Conservation (phyloP, 2,113 vertebrate species). For the Syrmaticus mikado region DNA sequence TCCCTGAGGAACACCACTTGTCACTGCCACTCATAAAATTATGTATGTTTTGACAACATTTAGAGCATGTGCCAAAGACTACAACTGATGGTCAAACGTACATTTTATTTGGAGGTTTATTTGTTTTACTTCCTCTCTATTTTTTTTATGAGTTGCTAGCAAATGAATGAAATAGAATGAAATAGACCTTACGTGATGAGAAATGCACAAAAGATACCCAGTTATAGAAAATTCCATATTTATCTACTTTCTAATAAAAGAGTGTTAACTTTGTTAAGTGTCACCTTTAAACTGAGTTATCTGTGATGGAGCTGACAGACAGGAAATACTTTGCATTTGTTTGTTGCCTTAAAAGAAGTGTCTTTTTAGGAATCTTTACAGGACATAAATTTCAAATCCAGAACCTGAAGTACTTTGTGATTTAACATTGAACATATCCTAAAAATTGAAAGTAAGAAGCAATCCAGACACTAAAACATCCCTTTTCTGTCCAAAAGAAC, state of each 20-base stretch:
- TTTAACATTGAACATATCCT: neutral
- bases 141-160: neutral
- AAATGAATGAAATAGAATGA: neutral
- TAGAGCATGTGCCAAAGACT: constrained; percentile 1
- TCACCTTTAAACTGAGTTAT: neutral
- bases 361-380: neutral
- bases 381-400: neutral
- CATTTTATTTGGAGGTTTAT: neutral
- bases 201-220: neutral
- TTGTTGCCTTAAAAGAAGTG: rapidly evolving
- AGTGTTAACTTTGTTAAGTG: neutral
- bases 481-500: neutral
- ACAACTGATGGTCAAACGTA: neutral
- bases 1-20: no score
- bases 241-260: neutral
- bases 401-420: neutral
- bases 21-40: neutral
- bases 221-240: neutral
- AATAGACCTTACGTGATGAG: neutral
- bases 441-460: neutral
- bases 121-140: neutral
- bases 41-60: constrained; percentile 4
- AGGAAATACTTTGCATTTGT: neutral
- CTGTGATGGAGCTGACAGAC: neutral
- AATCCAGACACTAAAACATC: neutral